phyloP scores from a whole-genome alignment of 2,888 invertebrate species.

The Pogonocherus hispidulus region DNA sequence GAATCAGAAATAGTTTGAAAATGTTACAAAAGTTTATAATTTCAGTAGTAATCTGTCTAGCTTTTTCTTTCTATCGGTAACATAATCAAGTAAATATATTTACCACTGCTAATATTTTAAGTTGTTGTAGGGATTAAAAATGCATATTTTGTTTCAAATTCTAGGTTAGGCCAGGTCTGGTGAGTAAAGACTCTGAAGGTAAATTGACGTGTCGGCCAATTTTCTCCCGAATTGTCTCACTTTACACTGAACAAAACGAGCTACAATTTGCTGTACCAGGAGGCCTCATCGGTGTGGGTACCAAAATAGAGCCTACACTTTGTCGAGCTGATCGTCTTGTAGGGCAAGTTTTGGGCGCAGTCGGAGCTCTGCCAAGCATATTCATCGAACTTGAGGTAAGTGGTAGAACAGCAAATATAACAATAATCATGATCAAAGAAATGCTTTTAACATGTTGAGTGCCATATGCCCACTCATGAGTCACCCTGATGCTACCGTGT shows the following conservation, averaged over 20 bases:
- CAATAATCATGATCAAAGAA: too few species aligned
- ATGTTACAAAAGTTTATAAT: too few species aligned
- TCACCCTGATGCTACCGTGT: too few species aligned
- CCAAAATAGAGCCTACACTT: conserved; percentile 98
- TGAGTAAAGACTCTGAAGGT: conserved; percentile 96
- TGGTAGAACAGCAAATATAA: too few species aligned
- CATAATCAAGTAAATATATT: too few species aligned
- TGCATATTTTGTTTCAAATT: conserved; percentile 17
- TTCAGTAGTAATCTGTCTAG: too few species aligned
- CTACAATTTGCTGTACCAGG: conserved; percentile 99
- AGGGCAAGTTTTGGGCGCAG: conserved; percentile 92
- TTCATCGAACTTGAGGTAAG: conserved; percentile 96
- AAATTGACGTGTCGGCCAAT: conserved; percentile 96
- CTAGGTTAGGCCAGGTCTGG: conserved; percentile 91
- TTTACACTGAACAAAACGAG: conserved; percentile 98
- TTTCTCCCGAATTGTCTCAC: conserved; percentile 95
- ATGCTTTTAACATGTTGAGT: too few species aligned
- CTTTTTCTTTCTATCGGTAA: too few species aligned
- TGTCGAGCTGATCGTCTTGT: conserved; percentile 99
- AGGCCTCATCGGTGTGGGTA: conserved; percentile 99
- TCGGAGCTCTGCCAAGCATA: conserved; percentile 96
- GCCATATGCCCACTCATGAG: too few species aligned
- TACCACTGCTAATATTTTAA: too few species aligned
- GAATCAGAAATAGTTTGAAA: too few species aligned
- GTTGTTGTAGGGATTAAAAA: too few species aligned